A percentile compares a stretch with the other conserved stretches of the same genome.
phyloP scores from a whole-genome alignment of 2,113 vertebrate genomes.

The Macquaria australasica region DNA sequence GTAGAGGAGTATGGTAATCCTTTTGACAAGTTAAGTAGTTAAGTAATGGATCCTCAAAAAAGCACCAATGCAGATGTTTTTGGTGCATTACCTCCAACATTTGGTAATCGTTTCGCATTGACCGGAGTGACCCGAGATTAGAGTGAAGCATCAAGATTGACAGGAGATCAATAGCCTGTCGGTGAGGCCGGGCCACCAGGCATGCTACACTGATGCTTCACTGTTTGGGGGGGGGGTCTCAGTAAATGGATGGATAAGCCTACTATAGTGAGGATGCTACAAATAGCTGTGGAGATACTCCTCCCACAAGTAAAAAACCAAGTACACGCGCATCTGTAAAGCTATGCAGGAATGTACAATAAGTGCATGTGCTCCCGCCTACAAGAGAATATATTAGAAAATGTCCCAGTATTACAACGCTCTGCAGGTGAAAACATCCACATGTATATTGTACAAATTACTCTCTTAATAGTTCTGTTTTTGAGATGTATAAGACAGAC shows the following conservation, averaged over 20 bases:
- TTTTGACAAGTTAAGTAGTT: constrained; percentile 42
- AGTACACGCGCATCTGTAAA: background rate
- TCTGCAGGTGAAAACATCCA: background rate
- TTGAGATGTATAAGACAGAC: background rate
- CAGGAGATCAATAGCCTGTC: constrained; percentile 68
- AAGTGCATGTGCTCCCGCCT: background rate
- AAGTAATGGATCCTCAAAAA: constrained; percentile 18
- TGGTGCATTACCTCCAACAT: constrained; percentile 57
- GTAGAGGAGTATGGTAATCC: background rate
- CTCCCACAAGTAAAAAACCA: background rate
- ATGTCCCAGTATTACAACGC: background rate
- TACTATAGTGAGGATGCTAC: background rate
- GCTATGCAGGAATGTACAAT: background rate
- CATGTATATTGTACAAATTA: background rate
- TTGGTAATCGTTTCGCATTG: constrained; percentile 57
- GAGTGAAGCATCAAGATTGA: constrained; percentile 56
- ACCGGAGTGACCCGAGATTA: constrained; percentile 64
- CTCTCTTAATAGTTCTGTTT: background rate
- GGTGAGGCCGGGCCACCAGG: constrained; percentile 23
- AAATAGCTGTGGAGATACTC: background rate
- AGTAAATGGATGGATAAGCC: constrained; percentile 21
- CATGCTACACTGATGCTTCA: constrained; percentile 4
- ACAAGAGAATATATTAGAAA: background rate
- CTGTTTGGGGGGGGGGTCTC: constrained; percentile 3
- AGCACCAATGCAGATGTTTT: constrained; percentile 44